Conservation (phyloP, 2,888 invertebrate genomes). For the Ormyrus thymus region DNA sequence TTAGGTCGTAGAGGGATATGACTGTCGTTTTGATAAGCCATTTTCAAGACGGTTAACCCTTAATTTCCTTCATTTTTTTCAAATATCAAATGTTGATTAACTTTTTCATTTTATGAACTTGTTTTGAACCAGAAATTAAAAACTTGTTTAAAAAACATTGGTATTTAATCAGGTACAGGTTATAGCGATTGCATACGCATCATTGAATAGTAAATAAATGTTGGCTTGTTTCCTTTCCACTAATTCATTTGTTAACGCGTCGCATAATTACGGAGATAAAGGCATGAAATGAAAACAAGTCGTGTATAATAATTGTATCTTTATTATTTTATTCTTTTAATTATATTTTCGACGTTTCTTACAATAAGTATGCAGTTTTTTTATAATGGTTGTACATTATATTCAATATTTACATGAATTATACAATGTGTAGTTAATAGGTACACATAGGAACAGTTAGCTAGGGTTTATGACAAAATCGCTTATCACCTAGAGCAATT, state of each 20-base stretch:
- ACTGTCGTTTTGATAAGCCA: slow-evolving; percentile 65
- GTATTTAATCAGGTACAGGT: no score
- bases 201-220: no score
- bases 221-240: no score
- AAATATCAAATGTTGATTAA: not conserved
- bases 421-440: slow-evolving; percentile 63
- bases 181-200: no score
- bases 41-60: slow-evolving; percentile 58
- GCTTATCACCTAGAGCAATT: slow-evolving; percentile 45
- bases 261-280: no score
- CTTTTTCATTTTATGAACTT: slow-evolving; percentile 16
- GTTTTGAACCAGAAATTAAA: not conserved
- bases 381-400: slow-evolving; percentile 67
- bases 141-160: not conserved
- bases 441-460: slow-evolving; percentile 70
- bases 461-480: slow-evolving; percentile 62
- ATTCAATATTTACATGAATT: slow-evolving; percentile 72
- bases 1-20: slow-evolving; percentile 27
- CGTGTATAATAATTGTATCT: not conserved
- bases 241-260: no score
- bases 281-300: no score
- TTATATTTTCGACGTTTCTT: slow-evolving; percentile 48
- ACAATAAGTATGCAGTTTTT: slow-evolving; percentile 54
- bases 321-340: slow-evolving; percentile 47
- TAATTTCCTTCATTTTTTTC: slow-evolving; percentile 14